Percentiles rank a stretch among this genome's conserved stretches.
Evolutionary conservation across 2,113 vertebrate species (phyloP).

Genomic region (Aphyosemion australe): DNA sequence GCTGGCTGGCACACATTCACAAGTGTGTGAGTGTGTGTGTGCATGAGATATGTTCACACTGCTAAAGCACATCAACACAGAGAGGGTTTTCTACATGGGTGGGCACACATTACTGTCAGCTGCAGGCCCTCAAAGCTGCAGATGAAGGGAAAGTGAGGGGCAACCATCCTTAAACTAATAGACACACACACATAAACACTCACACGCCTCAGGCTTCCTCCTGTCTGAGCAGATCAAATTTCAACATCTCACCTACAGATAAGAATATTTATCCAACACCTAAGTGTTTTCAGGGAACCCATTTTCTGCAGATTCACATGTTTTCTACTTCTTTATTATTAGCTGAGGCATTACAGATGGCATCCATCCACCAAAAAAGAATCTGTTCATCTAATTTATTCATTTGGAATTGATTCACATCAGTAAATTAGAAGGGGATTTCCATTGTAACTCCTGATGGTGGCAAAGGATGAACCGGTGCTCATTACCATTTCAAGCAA

Average conservation of each 20-base stretch:
- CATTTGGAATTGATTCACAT: conserved; percentile 57
- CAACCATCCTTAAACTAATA: conserved; percentile 56
- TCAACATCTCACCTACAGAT: conserved; percentile 64
- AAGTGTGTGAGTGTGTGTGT: conserved; percentile 3
- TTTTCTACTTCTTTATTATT: conserved; percentile 6
- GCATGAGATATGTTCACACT: conserved; percentile 14
- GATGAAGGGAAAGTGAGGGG: conserved; percentile 61
- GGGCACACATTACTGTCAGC: conserved; percentile 76
- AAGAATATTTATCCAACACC: conserved; percentile 67
- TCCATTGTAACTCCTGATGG: conserved; percentile 45
- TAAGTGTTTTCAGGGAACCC: conserved; percentile 44
- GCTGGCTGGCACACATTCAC: conserved; percentile 56
- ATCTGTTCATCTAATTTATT: conserved; percentile 24
- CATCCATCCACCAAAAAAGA: conserved; percentile 17
- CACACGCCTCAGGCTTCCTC: conserved; percentile 40
- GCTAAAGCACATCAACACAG: conserved; percentile 35
- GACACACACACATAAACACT: conserved; percentile 28
- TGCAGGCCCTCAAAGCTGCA: conserved; percentile 46
- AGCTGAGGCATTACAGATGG: conserved; percentile 41
- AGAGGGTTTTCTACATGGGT: conserved; percentile 70
- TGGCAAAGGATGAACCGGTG: conserved; percentile 34
- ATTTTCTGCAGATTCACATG: conserved; percentile 30
- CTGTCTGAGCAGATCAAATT: conserved; percentile 61
- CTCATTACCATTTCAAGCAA: conserved; percentile 74
- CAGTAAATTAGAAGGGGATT: conserved; percentile 63